Evolutionary conservation across 2,888 invertebrate species (phyloP).

Genomic region (Cheilosia soror): DNA sequence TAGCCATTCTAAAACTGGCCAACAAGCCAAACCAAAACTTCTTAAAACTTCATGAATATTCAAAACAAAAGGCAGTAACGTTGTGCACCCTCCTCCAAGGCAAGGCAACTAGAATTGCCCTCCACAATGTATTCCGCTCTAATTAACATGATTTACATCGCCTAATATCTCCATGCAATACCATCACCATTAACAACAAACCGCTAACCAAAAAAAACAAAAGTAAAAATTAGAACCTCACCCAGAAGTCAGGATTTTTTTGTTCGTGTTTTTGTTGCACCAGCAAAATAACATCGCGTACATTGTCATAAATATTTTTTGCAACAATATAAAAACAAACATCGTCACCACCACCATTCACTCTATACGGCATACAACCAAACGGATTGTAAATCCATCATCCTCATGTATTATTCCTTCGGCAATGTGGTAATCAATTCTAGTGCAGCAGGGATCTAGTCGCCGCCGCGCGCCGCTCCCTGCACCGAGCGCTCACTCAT

Average conservation of each 20-base stretch:
- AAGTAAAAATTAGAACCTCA: constrained; percentile 1
- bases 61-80: constrained; percentile 20
- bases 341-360: background rate
- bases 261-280: constrained; percentile 12
- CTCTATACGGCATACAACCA: background rate
- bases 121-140: constrained; percentile 38
- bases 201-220: constrained; percentile 20
- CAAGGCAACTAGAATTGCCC: background rate
- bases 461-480: background rate
- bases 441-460: constrained; percentile 28
- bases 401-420: constrained; percentile 65
- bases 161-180: constrained; percentile 50
- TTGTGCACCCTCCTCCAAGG: background rate
- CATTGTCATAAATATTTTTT: constrained; percentile 46
- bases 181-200: constrained; percentile 24
- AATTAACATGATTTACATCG: constrained; percentile 60
- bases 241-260: background rate
- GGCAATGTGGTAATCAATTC: constrained; percentile 62
- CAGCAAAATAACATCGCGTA: constrained; percentile 14
- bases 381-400: constrained; percentile 61
- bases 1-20: constrained; percentile 15
- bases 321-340: constrained; percentile 43
- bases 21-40: constrained; percentile 21
- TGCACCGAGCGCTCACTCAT: background rate
- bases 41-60: constrained; percentile 51